Evolutionary conservation across 2,797 vertebrate genomes (phyloP), one percentile per base, ranked within the genome.

Genomic region (Garrulus glandarius): DNA sequence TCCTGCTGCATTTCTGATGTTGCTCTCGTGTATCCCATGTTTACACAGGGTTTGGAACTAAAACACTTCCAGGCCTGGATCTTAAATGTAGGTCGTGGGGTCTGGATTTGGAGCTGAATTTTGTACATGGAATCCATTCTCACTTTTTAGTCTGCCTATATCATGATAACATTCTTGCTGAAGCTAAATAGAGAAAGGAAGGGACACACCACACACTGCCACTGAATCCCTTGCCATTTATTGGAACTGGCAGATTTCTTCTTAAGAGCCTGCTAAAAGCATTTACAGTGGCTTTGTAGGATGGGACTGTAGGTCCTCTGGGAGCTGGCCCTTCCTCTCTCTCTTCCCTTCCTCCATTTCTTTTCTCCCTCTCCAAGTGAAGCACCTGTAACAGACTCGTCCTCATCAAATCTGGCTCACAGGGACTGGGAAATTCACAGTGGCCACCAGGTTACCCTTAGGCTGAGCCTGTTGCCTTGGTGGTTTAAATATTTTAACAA

Each of bases 211-310:
- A 21, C n/a, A 23, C 19, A 9, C 21, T 53, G 27, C 71, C n/a
- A 5, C 4, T 39, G 37, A 41, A 55, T 84, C 37, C 17, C 37
- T 87, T 53, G 52, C 34, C 36, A 11, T 75, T 92, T 83, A 55
- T 56, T 84, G 69, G 32, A 67, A 46, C 30, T 49, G 43, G 15
- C 20, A 63, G 15, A 36, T 84, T 89, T 81, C 70, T 59, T 69
- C 43, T 76, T 30, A 29, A 87, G 46, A 92, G 77, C 57, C 30
- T 57, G 55, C 79, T 81, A 79, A 89, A 89, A 86, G 44, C 69
- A 32, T 86, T 92, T 68, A 3, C 2, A 10, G 32, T 39, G 57
- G 16, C 21, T 59, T 53, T 56, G 41, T 44, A 47, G 79, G 44
- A 37, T 77, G 79, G 57, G 53, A 26, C 55, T 83, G 75, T 15